Percentiles rank a stretch among this genome's conserved stretches.
These are phyloP conservation scores for Capitella teleta DNA, from an alignment of 1,140 invertebrate genomes.

Conservation along the genomic window DNA sequence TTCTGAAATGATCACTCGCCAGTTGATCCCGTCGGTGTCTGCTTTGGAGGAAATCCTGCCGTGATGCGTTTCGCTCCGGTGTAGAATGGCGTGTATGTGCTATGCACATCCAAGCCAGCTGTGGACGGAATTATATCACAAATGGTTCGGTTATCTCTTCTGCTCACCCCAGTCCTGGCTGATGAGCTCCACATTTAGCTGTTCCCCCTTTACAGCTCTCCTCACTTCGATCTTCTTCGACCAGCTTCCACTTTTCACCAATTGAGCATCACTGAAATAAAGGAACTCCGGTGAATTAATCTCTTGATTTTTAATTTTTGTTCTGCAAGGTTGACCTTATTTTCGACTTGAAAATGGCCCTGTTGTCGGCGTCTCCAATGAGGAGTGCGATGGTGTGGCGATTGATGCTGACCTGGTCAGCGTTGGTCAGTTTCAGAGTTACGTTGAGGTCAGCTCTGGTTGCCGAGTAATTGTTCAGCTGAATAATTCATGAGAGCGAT, in stretches of 20 bases:
- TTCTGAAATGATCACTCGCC: background rate
- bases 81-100: conserved; percentile 31
- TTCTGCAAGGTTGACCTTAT: conserved; percentile 24
- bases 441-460: conserved; percentile 22
- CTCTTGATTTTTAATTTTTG: background rate
- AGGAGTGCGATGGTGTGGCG: conserved; percentile 34
- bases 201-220: conserved; percentile 24
- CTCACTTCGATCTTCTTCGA: conserved; percentile 25
- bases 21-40: conserved; percentile 6
- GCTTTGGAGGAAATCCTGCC: background rate
- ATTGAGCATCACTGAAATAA: conserved; percentile 24
- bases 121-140: background rate
- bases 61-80: conserved; percentile 13
- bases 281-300: background rate
- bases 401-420: conserved; percentile 15
- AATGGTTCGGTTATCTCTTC: too few relatives aligned
- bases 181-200: conserved; percentile 33
- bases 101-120: conserved; percentile 40
- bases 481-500: too few relatives aligned
- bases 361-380: conserved; percentile 39
- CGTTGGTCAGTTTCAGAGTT: conserved; percentile 23
- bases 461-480: conserved; percentile 3
- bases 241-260: conserved; percentile 23
- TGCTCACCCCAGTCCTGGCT: conserved; percentile 41
- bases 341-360: conserved; percentile 33